phyloP scores from a whole-genome alignment of 2,888 invertebrate genomes.

The Electrophaes corylata region DNA sequence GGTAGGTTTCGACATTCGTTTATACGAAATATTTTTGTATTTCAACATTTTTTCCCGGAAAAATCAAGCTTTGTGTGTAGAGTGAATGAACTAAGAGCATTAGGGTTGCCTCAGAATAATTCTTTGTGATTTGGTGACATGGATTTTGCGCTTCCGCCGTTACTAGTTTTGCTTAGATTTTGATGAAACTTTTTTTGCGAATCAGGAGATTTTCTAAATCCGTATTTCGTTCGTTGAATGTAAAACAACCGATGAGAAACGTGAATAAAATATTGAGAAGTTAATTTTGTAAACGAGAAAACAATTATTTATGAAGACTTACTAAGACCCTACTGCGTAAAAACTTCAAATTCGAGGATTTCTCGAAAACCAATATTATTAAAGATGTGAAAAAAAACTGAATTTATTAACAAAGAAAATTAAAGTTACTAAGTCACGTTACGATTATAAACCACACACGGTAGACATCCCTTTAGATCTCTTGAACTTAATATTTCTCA shows the following conservation, averaged over 20 bases:
- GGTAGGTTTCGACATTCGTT: slow-evolving; percentile 28
- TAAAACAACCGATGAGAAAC: neutral
- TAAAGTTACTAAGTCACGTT: too few species aligned
- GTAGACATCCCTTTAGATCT: too few species aligned
- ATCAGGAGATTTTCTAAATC: slow-evolving; percentile 19
- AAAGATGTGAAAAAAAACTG: too few species aligned
- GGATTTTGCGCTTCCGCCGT: slow-evolving; percentile 20
- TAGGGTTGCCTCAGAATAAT: slow-evolving; percentile 46
- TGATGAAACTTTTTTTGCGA: slow-evolving; percentile 3
- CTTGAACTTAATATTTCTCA: too few species aligned
- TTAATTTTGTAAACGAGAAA: neutral
- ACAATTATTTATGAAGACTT: too few species aligned
- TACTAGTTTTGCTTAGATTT: slow-evolving; percentile 8
- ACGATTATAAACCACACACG: too few species aligned
- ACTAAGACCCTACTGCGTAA: too few species aligned
- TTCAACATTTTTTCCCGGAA: slow-evolving; percentile 46
- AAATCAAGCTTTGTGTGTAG: slow-evolving; percentile 54
- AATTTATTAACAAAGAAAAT: too few species aligned
- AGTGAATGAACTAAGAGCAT: slow-evolving; percentile 49
- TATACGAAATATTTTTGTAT: slow-evolving; percentile 45
- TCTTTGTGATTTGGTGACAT: slow-evolving; percentile 31
- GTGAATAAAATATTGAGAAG: neutral
- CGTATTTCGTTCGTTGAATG: neutral
- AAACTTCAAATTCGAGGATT: too few species aligned
- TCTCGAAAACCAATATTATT: too few species aligned